Base-by-base conservation (phyloP, 64 coral and sea anemone species). In the Pocillopora verrucosa region DNA sequence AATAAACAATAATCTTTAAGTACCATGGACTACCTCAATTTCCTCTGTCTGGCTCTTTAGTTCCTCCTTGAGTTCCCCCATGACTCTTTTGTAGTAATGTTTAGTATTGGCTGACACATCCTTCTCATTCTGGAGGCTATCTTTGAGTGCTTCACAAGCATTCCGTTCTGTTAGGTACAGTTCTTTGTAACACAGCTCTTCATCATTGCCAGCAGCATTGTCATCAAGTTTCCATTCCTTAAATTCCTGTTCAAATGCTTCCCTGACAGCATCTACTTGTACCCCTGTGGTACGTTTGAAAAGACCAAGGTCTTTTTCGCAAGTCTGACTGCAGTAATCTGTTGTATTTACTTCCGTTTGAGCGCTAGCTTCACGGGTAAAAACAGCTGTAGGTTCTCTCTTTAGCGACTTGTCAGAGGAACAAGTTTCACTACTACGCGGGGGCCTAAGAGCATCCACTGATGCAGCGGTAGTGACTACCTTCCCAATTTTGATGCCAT, bases 171-270 rank as follows among this genome's bases (percentile, higher is more conserved):
- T 20, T 12, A n/a, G 36, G 70, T 89, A 93, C 72, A 93, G 84
- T 56, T 84, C 79, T 36, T 76, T 93, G 17, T 83, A 89, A 24
- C 65, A 89, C 68, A 81, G 73, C 63, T 89, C 79, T 61, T 13
- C 58, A 11, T 26, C 37, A 75, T 89, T 77, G 82, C 69, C 35
- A 35, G 67, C 67, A 16, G 35, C 76, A 30, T 82, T 15, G 19
- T 82, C 91, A 73, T 93, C 91, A 73, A 93, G 36, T 77, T 88
- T 93, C 91, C 91, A 93, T 59, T 82, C 75, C 58, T 35, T 38
- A 76, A 88, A 82, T 69, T 93, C 91, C 34, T 76, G 80, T 13
- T 88, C 67, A 93, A 93, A 88, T 17, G 91, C 75, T 61, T 93
- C 91, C 34, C 65, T 78, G 0, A 56, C 34, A 3, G 68, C 86